phyloP scores from a whole-genome alignment of 2,797 vertebrate genomes.

The Notolepis coatsorum region DNA sequence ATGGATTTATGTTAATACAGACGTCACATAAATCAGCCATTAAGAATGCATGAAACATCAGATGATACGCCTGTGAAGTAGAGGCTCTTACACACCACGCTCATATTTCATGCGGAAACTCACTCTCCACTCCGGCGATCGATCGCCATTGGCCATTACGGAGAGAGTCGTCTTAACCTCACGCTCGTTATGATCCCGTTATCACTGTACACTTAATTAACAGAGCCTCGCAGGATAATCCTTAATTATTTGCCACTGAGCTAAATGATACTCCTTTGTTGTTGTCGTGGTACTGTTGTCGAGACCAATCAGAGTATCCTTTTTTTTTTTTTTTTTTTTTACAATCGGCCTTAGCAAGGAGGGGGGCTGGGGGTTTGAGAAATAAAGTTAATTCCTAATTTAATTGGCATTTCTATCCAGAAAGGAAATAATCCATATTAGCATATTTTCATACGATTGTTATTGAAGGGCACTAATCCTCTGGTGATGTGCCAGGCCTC shows the following conservation, averaged over 20 bases:
- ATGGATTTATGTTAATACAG: constrained; percentile 31
- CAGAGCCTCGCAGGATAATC: constrained; percentile 63
- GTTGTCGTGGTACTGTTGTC: constrained; percentile 51
- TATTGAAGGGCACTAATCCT: constrained; percentile 61
- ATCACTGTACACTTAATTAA: constrained; percentile 65
- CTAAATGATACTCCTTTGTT: constrained; percentile 60
- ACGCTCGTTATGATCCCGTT: constrained; percentile 56
- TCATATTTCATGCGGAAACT: constrained; percentile 30
- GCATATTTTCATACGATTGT: constrained; percentile 61
- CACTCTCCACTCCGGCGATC: constrained; percentile 15
- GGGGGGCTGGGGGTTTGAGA: too few species aligned
- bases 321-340: too few species aligned
- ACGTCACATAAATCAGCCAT: constrained; percentile 32
- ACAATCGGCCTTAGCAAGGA: constrained; percentile 55
- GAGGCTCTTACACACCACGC: not conserved
- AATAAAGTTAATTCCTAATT: constrained; percentile 71
- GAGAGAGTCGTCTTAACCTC: constrained; percentile 40
- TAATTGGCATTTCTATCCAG: constrained; percentile 73
- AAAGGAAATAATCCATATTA: constrained; percentile 63
- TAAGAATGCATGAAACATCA: constrained; percentile 21
- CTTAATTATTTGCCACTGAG: constrained; percentile 71
- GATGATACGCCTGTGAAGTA: not conserved
- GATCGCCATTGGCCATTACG: constrained; percentile 48
- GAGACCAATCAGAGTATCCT: constrained; percentile 57
- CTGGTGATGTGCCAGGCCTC: constrained; percentile 41